A percentile compares a stretch with the other conserved stretches of the same genome.
Conservation (phyloP, 2,113 vertebrate species). For the Orycteropus afer region DNA sequence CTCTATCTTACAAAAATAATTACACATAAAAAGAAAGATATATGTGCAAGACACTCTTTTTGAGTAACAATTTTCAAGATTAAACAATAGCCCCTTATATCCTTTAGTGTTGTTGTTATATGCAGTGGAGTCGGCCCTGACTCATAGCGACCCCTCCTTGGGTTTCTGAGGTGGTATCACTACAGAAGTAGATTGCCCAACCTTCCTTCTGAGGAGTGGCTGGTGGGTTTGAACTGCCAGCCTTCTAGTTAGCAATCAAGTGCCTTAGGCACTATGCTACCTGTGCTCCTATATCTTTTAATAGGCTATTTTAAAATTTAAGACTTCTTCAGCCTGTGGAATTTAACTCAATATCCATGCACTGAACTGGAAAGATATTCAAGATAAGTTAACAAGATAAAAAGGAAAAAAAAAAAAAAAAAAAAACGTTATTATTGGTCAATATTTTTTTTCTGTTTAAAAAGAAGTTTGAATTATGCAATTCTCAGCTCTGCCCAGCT, state of each 20-base stretch:
- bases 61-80: neutral
- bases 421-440: neutral
- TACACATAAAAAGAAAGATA: neutral
- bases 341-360: neutral
- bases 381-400: neutral
- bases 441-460: neutral
- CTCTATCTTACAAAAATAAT: neutral
- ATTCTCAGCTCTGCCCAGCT: too few species aligned
- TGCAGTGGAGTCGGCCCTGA: too few species aligned
- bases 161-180: too few species aligned
- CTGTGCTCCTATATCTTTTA: too few species aligned
- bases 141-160: too few species aligned
- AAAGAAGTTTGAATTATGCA: neutral
- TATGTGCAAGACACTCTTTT: neutral
- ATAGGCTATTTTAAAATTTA: neutral
- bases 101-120: too few species aligned
- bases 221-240: too few species aligned
- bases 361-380: neutral
- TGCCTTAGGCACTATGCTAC: too few species aligned
- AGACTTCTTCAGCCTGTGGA: neutral
- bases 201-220: too few species aligned
- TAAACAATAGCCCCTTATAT: neutral
- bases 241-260: too few species aligned
- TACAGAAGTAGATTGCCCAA: too few species aligned
- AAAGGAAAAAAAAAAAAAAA: too few species aligned